Conservation (phyloP, 2,113 vertebrate genomes). For the Peromyscus californicus region DNA sequence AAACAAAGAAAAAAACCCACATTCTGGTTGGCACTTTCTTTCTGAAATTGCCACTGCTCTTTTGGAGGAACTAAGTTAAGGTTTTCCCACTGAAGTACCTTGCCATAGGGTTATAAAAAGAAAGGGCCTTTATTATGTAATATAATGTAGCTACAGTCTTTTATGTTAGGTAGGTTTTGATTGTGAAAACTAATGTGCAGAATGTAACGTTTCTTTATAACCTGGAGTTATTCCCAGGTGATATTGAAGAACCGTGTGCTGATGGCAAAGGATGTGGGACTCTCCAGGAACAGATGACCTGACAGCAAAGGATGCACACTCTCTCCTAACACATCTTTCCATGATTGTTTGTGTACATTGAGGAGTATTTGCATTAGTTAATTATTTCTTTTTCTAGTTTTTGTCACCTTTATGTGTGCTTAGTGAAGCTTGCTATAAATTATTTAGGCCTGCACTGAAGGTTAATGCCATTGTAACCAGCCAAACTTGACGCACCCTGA, state of each 20-base stretch:
- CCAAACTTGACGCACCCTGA: conserved; percentile 90
- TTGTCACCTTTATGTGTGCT: conserved; percentile 85
- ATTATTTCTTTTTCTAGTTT: conserved; percentile 85
- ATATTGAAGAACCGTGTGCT: conserved; percentile 38
- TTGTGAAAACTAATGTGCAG: conserved; percentile 83
- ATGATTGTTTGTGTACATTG: conserved; percentile 76
- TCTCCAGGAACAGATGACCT: conserved; percentile 72
- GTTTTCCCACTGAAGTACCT: conserved; percentile 47
- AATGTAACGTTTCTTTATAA: conserved; percentile 83
- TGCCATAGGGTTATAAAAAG: conserved; percentile 72
- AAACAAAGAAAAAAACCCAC: conserved; percentile 28
- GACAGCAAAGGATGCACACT: conserved; percentile 65
- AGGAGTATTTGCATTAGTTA: conserved; percentile 85
- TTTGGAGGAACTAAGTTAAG: conserved; percentile 67
- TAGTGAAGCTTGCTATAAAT: conserved; percentile 86
- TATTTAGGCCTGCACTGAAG: conserved; percentile 90
- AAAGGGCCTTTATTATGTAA: conserved; percentile 76
- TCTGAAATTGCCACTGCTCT: conserved; percentile 39
- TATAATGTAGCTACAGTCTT: conserved; percentile 75
- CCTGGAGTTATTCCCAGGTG: conserved; percentile 78
- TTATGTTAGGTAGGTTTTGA: conserved; percentile 83
- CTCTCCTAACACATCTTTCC: conserved; percentile 51
- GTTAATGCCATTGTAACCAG: conserved; percentile 92
- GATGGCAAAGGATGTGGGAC: conserved; percentile 68
- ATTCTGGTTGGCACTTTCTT: conserved; percentile 39